Percentiles rank a stretch among this genome's conserved stretches.
Conservation (phyloP, 2,888 invertebrate genomes). For the Hemaris fuciformis region DNA sequence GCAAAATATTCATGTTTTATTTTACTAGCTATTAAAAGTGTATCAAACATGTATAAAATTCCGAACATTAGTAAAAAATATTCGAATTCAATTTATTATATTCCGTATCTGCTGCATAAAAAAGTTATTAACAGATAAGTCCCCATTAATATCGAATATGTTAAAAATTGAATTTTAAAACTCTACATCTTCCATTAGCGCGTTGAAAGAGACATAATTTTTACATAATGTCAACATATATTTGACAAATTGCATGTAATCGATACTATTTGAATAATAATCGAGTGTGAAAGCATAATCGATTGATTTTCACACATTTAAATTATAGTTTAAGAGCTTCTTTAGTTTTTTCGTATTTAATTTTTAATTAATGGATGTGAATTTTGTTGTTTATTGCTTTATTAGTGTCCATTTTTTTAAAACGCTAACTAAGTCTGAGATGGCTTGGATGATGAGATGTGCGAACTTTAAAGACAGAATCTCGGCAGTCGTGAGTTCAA, state of each 20-base stretch:
- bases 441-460: no score
- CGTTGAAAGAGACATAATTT: neutral
- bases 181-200: neutral
- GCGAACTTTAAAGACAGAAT: no score
- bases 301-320: slow-evolving; percentile 20
- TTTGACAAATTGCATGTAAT: slow-evolving; percentile 11
- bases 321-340: neutral
- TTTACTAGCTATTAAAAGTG: neutral
- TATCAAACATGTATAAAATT: neutral
- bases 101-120: neutral
- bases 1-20: no score
- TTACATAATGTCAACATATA: slow-evolving; percentile 4
- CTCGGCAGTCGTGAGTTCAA: no score
- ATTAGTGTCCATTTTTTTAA: neutral
- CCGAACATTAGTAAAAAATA: neutral
- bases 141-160: neutral
- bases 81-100: neutral
- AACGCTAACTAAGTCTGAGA: neutral
- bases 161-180: slow-evolving; percentile 7
- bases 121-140: neutral
- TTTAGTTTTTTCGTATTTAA: neutral
- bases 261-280: slow-evolving; percentile 21
- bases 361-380: neutral
- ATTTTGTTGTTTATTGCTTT: neutral
- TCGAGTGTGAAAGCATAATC: slow-evolving; percentile 17